phyloP scores from a whole-genome alignment of 1,140 invertebrate species.

The Andricus grossulariae region DNA sequence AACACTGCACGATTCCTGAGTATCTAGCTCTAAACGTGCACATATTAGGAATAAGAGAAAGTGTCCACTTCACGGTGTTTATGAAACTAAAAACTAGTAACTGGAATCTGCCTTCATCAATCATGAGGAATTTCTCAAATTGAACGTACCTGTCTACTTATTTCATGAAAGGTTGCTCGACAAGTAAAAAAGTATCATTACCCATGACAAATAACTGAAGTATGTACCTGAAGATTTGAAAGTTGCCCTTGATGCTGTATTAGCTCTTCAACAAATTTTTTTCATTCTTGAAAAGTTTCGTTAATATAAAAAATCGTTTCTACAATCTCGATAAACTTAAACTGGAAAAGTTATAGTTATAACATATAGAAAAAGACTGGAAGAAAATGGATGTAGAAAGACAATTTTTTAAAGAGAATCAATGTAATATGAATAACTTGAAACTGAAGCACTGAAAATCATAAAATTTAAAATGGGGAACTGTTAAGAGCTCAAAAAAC shows the following conservation, averaged over 20 bases:
- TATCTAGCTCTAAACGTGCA: conserved; percentile 11
- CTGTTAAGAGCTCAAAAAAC: no score
- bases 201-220: not conserved
- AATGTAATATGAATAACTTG: no score
- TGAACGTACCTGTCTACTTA: not conserved
- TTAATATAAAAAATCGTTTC: no score
- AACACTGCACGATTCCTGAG: not conserved
- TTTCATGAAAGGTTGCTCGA: not conserved
- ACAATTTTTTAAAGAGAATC: no score
- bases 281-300: not conserved
- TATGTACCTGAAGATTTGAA: conserved; percentile 8
- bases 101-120: not conserved
- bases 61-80: conserved; percentile 1
- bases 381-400: no score
- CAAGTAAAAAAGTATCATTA: conserved; percentile 26
- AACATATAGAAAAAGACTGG: no score
- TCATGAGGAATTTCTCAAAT: conserved; percentile 27
- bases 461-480: no score
- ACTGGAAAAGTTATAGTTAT: no score
- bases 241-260: not conserved
- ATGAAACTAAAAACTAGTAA: not conserved
- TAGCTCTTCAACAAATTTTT: conserved; percentile 5
- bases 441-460: no score
- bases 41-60: conserved; percentile 47
- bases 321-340: no score